phyloP scores from a whole-genome alignment of 2,797 vertebrate genomes.

The Macrochelys suwanniensis region DNA sequence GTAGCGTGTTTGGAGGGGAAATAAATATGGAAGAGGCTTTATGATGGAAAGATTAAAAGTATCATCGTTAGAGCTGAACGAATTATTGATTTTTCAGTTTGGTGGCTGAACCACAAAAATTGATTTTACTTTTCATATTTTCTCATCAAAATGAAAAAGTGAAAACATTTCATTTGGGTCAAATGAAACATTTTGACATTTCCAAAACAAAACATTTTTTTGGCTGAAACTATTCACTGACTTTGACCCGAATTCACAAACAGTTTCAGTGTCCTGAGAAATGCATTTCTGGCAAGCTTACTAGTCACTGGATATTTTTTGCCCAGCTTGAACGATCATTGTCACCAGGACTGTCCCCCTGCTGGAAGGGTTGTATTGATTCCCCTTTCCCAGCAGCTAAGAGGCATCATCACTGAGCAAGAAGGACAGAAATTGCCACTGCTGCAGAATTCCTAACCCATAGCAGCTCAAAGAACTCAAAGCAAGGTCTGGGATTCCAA shows the following conservation, averaged over 20 bases:
- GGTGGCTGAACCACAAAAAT: too few relatives aligned
- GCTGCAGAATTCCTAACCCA: neutral
- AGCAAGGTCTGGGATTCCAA: neutral
- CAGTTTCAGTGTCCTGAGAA: neutral
- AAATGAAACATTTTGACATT: too few relatives aligned
- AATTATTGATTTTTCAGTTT: too few relatives aligned
- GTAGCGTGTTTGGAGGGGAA: neutral
- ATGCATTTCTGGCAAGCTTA: neutral
- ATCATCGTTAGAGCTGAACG: too few relatives aligned
- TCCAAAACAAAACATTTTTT: too few relatives aligned
- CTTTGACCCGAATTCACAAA: neutral
- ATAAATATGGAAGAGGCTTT: neutral
- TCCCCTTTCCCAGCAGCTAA: neutral
- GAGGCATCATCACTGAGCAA: neutral
- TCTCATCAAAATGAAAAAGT: too few relatives aligned
- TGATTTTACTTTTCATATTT: too few relatives aligned
- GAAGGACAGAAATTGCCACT: neutral
- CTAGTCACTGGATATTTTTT: neutral
- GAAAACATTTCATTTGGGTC: too few relatives aligned
- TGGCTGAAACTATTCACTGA: neutral
- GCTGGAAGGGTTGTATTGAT: neutral
- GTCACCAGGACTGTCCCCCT: neutral
- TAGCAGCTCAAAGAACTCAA: neutral
- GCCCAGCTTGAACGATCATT: neutral
- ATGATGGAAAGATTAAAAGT: neutral